These are phyloP conservation scores for Mechanitis mazaeus DNA, from an alignment of 2,888 invertebrate species.

Conservation along the genomic window DNA sequence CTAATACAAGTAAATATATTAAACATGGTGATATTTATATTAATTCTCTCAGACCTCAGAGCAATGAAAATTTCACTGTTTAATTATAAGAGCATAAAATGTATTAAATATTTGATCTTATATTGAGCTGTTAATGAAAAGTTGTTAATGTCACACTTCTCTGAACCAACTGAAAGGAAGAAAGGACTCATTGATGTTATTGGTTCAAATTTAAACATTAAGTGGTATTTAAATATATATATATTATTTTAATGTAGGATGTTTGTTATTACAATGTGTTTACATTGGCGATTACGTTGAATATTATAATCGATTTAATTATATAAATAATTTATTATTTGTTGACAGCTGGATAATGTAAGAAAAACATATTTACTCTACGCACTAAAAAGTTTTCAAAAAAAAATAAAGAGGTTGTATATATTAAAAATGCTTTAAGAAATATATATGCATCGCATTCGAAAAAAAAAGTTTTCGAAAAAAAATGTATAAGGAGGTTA, in stretches of 20 bases:
- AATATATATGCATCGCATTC: too few relatives aligned
- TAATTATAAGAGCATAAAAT: not conserved
- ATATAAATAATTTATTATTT: too few relatives aligned
- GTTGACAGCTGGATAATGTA: too few relatives aligned
- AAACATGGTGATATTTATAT: too few relatives aligned
- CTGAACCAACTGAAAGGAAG: conserved; percentile 3
- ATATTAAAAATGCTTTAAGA: not conserved
- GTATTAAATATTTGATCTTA: not conserved
- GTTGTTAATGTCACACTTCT: conserved; percentile 1
- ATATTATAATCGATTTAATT: too few relatives aligned
- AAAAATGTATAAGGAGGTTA: not conserved
- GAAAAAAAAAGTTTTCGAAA: not conserved
- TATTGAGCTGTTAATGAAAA: conserved; percentile 1
- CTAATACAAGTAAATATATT: too few relatives aligned
- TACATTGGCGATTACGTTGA: too few relatives aligned
- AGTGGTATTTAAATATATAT: conserved; percentile 4
- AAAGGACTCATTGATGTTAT: conserved; percentile 8
- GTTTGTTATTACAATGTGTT: too few relatives aligned
- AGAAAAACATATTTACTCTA: too few relatives aligned
- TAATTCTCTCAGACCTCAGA: too few relatives aligned
- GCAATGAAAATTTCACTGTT: not conserved
- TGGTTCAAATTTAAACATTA: not conserved
- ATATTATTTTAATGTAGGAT: too few relatives aligned
- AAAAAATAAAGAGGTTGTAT: not conserved
- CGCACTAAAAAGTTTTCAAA: too few relatives aligned